Base-by-base conservation (phyloP, 2,797 vertebrate species). In the Staurois parvus region DNA sequence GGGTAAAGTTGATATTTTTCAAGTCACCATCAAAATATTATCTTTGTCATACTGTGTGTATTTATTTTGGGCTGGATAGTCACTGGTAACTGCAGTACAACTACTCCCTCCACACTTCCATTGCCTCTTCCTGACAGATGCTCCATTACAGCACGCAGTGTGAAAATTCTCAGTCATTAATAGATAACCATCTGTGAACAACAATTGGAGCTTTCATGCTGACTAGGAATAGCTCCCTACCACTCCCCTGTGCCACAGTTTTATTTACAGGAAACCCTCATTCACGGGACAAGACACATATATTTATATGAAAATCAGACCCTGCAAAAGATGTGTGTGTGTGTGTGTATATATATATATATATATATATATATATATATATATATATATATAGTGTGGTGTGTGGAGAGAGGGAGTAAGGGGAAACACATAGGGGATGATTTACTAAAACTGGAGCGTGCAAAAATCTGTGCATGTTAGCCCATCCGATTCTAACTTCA, bases 141-240 rank as follows among this genome's bases (percentile, higher is more conserved):
- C 76, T 85, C 62, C 29, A 79, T 75, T 72, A 80, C 17, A 26
- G 78, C 59, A 81, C 66, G 75, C 48, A 76, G 78, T 85, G 73
- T 74, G 72, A 67, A 72, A 77, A 79, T 85, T 80, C 77, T 68
- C 67, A 37, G 77, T 67, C 84, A 80, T 80, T 85, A 80, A 80
- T 80, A 85, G 70, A 75, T 73, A 80, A 52, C 76, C 76, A 85
- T 85, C 84, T 85, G 84, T 85, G 70, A 56, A 59, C 32, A 85
- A 79, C 76, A 84, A 79, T 84, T 84, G 83, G 13, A 67, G 76
- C 76, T 66, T 84, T 84, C 76, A 84, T 72, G 24, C 48, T 42
- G 45, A 45, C 68, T 66, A 73, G 69, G 68, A 84, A 79, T 79
- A 84, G 66, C 40, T 26, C 77, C 19, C 26, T 45, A 21, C 75